Percentiles rank a stretch among this genome's conserved stretches.
These are phyloP conservation scores for Cuculus canorus DNA, from an alignment of 2,797 vertebrate genomes.

Conservation along the genomic window DNA sequence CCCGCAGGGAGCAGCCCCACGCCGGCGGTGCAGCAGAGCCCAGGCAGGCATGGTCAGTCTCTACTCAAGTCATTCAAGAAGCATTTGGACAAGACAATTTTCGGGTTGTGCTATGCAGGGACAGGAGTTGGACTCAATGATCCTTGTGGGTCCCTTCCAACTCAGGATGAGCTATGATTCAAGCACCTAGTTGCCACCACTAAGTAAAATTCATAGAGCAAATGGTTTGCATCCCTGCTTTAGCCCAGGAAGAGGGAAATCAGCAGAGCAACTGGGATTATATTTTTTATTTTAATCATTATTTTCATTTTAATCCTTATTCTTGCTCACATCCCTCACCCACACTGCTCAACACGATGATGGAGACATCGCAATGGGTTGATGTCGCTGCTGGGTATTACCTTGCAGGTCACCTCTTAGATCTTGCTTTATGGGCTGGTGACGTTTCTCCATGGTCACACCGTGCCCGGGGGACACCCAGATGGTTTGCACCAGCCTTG, in stretches of 20 bases:
- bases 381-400: background rate
- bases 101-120: too few relatives aligned
- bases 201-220: background rate
- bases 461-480: background rate
- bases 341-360: fast-evolving
- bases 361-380: fast-evolving
- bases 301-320: background rate
- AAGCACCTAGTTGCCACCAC: fast-evolving
- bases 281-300: background rate
- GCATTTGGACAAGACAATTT: too few relatives aligned
- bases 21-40: fast-evolving
- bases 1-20: background rate
- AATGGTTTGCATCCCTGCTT: background rate
- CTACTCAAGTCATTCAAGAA: background rate
- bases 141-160: too few relatives aligned
- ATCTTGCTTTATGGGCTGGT: background rate
- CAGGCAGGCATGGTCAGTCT: background rate
- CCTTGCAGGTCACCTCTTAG: background rate
- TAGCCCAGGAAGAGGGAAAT: background rate
- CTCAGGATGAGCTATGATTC: too few relatives aligned
- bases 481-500: background rate
- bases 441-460: fast-evolving
- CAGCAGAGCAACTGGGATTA: background rate
- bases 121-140: too few relatives aligned
- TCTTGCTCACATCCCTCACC: fast-evolving